Evolutionary conservation across 2,888 invertebrate species (phyloP).

Genomic region (Apotomis capreana): DNA sequence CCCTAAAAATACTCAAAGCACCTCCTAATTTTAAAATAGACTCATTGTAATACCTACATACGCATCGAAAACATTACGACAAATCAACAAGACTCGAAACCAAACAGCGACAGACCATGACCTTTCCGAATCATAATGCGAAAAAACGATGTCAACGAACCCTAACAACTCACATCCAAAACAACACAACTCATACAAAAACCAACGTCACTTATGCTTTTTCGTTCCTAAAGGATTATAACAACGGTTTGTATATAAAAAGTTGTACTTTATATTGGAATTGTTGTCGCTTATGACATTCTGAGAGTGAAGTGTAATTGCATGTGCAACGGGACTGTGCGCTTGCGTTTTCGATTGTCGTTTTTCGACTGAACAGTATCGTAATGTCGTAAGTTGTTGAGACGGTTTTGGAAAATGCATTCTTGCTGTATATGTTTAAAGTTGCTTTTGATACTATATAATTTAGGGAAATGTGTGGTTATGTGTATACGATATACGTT

Average conservation of each 20-base stretch:
- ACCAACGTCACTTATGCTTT: not conserved
- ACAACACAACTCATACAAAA: not conserved
- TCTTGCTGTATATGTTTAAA: not conserved
- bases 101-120: slow-evolving; percentile 35
- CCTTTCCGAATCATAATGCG: slow-evolving; percentile 39
- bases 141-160: slow-evolving; percentile 44
- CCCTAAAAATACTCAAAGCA: no score
- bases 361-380: slow-evolving; percentile 27
- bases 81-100: slow-evolving; percentile 24
- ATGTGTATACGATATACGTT: slow-evolving; percentile 5
- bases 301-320: not conserved
- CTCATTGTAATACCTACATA: not conserved
- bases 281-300: not conserved
- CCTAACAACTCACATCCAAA: not conserved
- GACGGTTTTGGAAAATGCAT: not conserved
- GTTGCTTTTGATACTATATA: not conserved
- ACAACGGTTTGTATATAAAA: not conserved
- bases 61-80: slow-evolving; percentile 15
- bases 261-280: not conserved
- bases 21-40: no score
- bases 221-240: not conserved
- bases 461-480: not conserved
- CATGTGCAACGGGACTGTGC: slow-evolving; percentile 20
- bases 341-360: slow-evolving; percentile 29
- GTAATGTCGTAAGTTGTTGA: slow-evolving; percentile 17